Percentiles rank a stretch among this genome's conserved stretches.
phyloP scores from a whole-genome alignment of 2,797 vertebrate genomes.

The Betta splendens region DNA sequence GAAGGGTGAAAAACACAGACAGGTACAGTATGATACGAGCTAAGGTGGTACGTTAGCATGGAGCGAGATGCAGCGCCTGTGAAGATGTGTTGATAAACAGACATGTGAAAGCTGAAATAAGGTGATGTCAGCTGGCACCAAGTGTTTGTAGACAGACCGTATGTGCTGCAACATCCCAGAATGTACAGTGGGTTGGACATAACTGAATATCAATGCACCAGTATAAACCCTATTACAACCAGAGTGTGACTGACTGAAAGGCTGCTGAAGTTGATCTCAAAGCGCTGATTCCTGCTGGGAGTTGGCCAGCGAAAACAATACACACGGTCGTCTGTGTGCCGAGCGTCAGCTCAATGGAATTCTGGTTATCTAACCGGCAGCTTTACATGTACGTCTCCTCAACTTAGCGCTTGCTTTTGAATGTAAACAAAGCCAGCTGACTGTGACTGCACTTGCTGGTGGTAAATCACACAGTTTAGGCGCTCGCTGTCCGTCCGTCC shows the following conservation, averaged over 20 bases:
- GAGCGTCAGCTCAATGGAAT: slow-evolving; percentile 66
- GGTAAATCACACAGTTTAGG: neutral
- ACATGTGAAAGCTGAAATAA: neutral
- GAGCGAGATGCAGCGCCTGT: slow-evolving; percentile 49
- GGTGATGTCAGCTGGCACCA: neutral
- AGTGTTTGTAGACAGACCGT: neutral
- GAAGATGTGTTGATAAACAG: slow-evolving; percentile 26
- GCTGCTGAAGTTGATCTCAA: neutral
- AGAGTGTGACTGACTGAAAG: neutral
- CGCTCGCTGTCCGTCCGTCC: neutral
- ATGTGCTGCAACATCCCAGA: neutral
- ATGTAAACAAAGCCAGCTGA: slow-evolving; percentile 3
- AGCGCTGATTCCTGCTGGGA: slow-evolving; percentile 16
- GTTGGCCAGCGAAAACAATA: slow-evolving; percentile 12
- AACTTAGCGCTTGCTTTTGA: slow-evolving; percentile 5
- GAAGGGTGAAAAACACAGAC: slow-evolving; percentile 45
- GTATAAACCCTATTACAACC: neutral
- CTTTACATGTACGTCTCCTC: slow-evolving; percentile 2
- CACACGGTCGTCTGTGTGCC: neutral
- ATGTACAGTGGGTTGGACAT: neutral
- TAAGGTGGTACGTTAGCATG: slow-evolving; percentile 71
- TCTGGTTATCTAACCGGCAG: slow-evolving; percentile 44
- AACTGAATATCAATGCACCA: neutral
- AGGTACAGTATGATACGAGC: slow-evolving; percentile 35
- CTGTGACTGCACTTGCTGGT: neutral